Evolutionary conservation across 2,888 invertebrate genomes (phyloP).

Genomic region (Meteorus cinctellus): DNA sequence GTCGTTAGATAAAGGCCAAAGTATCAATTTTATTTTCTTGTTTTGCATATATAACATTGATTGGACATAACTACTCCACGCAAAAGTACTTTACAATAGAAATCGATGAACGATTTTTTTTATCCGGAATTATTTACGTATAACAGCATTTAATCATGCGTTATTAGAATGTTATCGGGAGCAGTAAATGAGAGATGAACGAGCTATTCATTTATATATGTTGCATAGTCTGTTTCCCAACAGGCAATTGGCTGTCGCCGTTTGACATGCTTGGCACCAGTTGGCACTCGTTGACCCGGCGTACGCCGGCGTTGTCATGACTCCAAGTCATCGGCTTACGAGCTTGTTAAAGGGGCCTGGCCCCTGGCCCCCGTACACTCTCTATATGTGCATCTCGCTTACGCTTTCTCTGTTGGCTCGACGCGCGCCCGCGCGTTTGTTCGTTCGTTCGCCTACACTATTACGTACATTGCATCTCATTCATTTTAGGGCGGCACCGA

Average conservation of each 20-base stretch:
- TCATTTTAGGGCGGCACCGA: slow-evolving; percentile 19
- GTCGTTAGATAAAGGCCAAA: slow-evolving; percentile 41
- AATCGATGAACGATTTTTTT: background rate
- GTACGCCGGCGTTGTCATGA: slow-evolving; percentile 69
- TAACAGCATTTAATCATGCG: background rate
- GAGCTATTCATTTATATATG: slow-evolving; percentile 44
- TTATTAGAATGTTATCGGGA: slow-evolving; percentile 19
- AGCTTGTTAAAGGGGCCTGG: slow-evolving; percentile 67
- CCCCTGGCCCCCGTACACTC: slow-evolving; percentile 62
- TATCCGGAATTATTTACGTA: background rate
- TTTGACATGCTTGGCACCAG: slow-evolving; percentile 71
- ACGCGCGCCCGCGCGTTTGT: background rate
- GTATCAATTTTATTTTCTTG: slow-evolving; percentile 26
- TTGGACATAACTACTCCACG: background rate
- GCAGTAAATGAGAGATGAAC: slow-evolving; percentile 19
- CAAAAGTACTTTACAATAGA: background rate
- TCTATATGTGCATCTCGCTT: slow-evolving; percentile 36
- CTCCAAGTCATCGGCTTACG: slow-evolving; percentile 71
- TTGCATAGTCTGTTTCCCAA: slow-evolving; percentile 69
- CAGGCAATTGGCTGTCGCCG: slow-evolving; percentile 67
- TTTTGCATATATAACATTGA: slow-evolving; percentile 1
- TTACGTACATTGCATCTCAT: slow-evolving; percentile 1
- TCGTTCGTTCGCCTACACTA: background rate
- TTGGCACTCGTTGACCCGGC: slow-evolving; percentile 70
- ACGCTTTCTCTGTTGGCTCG: slow-evolving; percentile 33